Conservation (phyloP, 2,797 vertebrate genomes). For the Alectoris magna region DNA sequence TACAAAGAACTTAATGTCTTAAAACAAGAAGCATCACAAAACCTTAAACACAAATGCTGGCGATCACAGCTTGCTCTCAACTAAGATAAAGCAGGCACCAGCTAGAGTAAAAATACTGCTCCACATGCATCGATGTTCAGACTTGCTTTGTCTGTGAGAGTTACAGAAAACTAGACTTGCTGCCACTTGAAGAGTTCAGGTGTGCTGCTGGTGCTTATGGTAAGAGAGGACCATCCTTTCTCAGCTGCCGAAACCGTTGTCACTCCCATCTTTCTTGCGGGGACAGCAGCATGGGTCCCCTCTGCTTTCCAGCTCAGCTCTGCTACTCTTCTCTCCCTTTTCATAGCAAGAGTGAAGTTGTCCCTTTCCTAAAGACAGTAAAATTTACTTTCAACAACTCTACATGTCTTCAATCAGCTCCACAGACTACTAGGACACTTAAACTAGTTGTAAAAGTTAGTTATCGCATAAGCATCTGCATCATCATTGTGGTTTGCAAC, state of each 20-base stretch:
- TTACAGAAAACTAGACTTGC: neutral
- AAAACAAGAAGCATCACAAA: neutral
- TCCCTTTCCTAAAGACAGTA: neutral
- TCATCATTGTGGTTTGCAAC: neutral
- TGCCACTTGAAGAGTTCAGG: neutral
- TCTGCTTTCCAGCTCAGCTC: neutral
- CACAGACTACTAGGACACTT: neutral
- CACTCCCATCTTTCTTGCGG: neutral
- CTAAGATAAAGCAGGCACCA: neutral
- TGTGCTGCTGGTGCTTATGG: neutral
- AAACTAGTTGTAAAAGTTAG: neutral
- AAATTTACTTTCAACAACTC: neutral
- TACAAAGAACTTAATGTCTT: neutral
- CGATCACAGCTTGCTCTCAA: neutral
- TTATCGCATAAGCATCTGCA: neutral
- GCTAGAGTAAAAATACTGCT: neutral
- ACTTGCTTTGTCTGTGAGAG: neutral
- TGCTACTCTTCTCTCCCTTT: neutral
- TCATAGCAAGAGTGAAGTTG: neutral
- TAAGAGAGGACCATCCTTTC: neutral
- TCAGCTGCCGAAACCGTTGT: neutral
- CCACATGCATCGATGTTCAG: neutral
- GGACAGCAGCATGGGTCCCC: neutral
- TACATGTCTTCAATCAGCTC: neutral
- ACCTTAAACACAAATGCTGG: neutral